Evolutionary conservation across 2,888 invertebrate genomes (phyloP), one percentile per base, ranked within the genome.

Genomic region (Volucella inflata): DNA sequence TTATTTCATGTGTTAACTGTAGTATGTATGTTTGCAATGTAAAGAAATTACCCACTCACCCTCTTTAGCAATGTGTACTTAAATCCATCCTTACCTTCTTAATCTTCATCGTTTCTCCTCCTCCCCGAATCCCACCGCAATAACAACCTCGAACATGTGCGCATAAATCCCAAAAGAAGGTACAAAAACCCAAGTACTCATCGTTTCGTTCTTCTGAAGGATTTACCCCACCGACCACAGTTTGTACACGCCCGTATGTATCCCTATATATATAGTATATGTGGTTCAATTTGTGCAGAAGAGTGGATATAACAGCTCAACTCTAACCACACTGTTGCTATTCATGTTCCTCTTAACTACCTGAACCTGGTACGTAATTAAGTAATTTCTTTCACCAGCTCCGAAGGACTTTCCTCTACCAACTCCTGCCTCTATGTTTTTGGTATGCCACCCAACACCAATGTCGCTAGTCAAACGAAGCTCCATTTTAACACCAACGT

Each of bases 311-410:
- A 67, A 50, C 57, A 1, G 36, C 10, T 10, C 38, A 44, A 17
- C 51, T 50, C 38, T 17, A 36, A 9, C 36, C 55, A 44, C 53
- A 17, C 67, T 65, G 75, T 67, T 71, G 74, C 68, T 57, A 75
- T 80, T 80, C 80, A 72, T 67, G 72, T 72, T 67, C 59, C 59
- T 72, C 30, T 79, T 79, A 85, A 85, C 85, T 81, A 81, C 85
- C 81, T 85, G 76, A 85, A 85, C 85, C 81, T 85, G 81, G 80
- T 85, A 85, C 81, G 85, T 85, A 85, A 85, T 85, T 85, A 85
- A 85, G 85, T 85, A 85, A 85, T 85, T 85, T 85, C 80, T 85
- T 85, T 85, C 85, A 85, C 67, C 76, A 85, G 85, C 62, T 76
- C 67, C 76, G 81, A 85, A 85, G 85, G 85, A 85, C 84, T 85